Conservation (phyloP, 2,888 invertebrate genomes). For the Xestia ashworthii region DNA sequence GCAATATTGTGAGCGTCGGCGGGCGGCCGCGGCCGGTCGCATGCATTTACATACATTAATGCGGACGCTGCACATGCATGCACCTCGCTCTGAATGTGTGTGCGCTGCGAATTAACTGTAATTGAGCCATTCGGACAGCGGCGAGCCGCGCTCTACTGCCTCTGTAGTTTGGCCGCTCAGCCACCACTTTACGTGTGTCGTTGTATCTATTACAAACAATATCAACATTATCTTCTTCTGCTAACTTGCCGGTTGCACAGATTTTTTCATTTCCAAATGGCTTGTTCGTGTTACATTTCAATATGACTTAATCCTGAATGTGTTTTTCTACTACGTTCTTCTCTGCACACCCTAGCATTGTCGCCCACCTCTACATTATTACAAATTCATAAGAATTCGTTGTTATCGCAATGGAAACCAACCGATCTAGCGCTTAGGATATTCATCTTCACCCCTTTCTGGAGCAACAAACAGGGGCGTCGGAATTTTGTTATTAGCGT, state of each 20-base stretch:
- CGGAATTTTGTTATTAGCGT: constrained; percentile 91
- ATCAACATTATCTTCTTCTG: constrained; percentile 63
- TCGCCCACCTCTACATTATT: constrained; percentile 24
- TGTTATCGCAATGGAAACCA: constrained; percentile 75
- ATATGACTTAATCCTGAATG: background rate
- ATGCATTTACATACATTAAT: constrained; percentile 91
- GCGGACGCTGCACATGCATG: constrained; percentile 87
- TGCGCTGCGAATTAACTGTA: constrained; percentile 90
- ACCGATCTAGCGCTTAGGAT: constrained; percentile 80
- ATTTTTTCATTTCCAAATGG: constrained; percentile 22
- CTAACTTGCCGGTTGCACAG: constrained; percentile 52
- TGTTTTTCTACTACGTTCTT: constrained; percentile 6
- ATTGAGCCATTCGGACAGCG: constrained; percentile 90
- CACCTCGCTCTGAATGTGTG: constrained; percentile 87
- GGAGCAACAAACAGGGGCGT: constrained; percentile 88
- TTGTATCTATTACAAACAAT: constrained; percentile 69
- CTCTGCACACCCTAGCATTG: background rate
- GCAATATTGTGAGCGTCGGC: constrained; percentile 89
- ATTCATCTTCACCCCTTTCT: constrained; percentile 90
- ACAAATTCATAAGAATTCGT: constrained; percentile 65
- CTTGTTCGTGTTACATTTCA: constrained; percentile 7
- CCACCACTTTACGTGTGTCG: constrained; percentile 69
- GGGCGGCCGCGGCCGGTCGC: constrained; percentile 85
- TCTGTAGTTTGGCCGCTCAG: constrained; percentile 77
- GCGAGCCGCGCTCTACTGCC: constrained; percentile 83